Evolutionary conservation across 2,113 vertebrate species (phyloP).

Genomic region (Brachionichthys hirsutus): DNA sequence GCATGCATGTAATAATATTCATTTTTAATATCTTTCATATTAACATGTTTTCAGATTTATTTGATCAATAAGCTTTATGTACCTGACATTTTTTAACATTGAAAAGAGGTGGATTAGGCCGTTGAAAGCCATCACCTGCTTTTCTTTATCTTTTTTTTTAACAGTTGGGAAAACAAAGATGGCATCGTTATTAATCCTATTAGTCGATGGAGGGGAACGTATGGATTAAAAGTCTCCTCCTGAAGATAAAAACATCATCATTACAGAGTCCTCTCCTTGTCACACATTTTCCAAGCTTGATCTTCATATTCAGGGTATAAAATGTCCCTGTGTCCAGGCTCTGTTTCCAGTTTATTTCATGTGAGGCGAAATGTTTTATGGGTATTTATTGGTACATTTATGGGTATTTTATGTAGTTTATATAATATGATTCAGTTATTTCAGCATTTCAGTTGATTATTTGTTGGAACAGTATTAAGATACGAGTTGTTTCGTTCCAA

Average conservation of each 20-base stretch:
- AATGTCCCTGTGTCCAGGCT: slow-evolving; percentile 5
- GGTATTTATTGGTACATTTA: slow-evolving; percentile 3
- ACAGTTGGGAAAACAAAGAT: too few relatives aligned
- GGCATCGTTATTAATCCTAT: too few relatives aligned
- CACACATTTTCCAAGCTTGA: slow-evolving; percentile 1
- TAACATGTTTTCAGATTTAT: too few relatives aligned
- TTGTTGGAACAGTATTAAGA: slow-evolving; percentile 30
- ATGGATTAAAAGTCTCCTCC: too few relatives aligned
- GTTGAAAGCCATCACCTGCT: too few relatives aligned
- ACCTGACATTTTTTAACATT: too few relatives aligned
- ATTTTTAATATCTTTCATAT: too few relatives aligned
- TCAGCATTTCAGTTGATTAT: slow-evolving; percentile 15
- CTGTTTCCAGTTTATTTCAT: slow-evolving; percentile 8
- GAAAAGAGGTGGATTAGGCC: too few relatives aligned
- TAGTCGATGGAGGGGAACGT: too few relatives aligned
- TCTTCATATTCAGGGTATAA: slow-evolving; percentile 5
- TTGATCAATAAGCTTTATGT: too few relatives aligned
- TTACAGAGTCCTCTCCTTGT: not conserved
- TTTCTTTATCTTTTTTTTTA: too few relatives aligned
- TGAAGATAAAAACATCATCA: too few relatives aligned
- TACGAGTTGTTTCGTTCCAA: slow-evolving; percentile 42
- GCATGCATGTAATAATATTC: not conserved
- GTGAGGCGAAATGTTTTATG: not conserved
- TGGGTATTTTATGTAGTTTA: not conserved
- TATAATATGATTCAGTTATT: not conserved